Conservation (phyloP, 2,888 invertebrate genomes). For the Cantharis rustica region DNA sequence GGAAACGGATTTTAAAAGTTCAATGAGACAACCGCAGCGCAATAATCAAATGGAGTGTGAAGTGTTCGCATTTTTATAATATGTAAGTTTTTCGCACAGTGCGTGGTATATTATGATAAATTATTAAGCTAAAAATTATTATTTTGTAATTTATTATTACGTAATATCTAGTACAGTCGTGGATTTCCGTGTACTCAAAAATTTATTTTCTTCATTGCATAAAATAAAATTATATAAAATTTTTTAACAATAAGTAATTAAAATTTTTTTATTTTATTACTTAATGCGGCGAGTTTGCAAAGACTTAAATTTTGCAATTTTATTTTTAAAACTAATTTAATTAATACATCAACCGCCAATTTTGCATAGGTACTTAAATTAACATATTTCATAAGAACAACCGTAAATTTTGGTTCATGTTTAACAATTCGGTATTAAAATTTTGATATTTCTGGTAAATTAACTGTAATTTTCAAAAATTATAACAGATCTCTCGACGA, state of each 20-base stretch:
- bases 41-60: not conserved
- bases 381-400: not conserved
- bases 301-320: not conserved
- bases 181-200: not conserved
- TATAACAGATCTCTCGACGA: not conserved
- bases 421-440: not conserved
- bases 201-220: not conserved
- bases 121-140: not conserved
- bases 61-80: not conserved
- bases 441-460: not conserved
- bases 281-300: not conserved
- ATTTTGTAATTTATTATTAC: not conserved
- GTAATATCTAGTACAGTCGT: not conserved
- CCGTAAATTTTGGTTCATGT: not conserved
- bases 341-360: not conserved
- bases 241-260: not conserved
- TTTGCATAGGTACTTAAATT: not conserved
- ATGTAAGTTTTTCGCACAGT: not conserved
- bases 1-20: not conserved
- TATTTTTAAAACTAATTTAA: not conserved
- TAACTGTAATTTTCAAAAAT: not conserved
- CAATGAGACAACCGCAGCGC: not conserved
- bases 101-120: not conserved
- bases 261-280: not conserved
- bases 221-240: not conserved